A percentile compares a stretch with the other conserved stretches of the same genome.
phyloP scores from a whole-genome alignment of 2,113 vertebrate genomes.

The Periophthalmodon schlosseri region DNA sequence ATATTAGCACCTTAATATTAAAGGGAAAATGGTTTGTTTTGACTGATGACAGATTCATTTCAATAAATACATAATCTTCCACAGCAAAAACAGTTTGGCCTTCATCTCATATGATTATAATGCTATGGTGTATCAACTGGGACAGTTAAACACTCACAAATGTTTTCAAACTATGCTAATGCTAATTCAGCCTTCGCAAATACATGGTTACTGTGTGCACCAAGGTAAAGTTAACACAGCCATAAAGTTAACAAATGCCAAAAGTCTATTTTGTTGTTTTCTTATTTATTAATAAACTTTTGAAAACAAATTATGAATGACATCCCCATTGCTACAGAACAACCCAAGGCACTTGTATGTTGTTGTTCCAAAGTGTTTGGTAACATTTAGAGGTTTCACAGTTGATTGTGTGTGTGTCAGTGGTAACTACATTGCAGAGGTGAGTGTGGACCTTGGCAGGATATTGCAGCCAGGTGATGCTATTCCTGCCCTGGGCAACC shows the following conservation, averaged over 20 bases:
- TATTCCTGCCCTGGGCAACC: conserved; percentile 37
- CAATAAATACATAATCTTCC: too few relatives aligned
- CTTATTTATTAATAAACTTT: too few relatives aligned
- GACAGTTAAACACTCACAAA: too few relatives aligned
- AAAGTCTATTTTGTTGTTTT: too few relatives aligned
- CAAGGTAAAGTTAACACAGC: too few relatives aligned
- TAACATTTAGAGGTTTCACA: conserved; percentile 40
- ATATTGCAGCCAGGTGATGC: conserved; percentile 36
- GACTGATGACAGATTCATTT: neutral
- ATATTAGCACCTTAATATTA: neutral
- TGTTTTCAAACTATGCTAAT: too few relatives aligned
- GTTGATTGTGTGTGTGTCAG: conserved; percentile 66
- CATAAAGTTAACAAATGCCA: neutral
- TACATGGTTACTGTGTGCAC: too few relatives aligned
- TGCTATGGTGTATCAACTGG: too few relatives aligned
- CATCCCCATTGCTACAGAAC: neutral
- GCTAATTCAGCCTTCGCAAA: too few relatives aligned
- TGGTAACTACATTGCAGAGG: conserved; percentile 76
- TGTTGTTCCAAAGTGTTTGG: conserved; percentile 1
- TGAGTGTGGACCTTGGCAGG: conserved; percentile 66
- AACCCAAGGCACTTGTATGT: neutral
- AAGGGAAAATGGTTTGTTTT: neutral
- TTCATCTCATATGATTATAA: too few relatives aligned
- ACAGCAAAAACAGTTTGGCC: too few relatives aligned
- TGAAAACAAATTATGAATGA: neutral